A percentile compares a stretch with the other conserved stretches of the same genome.
These are phyloP conservation scores for Paracentrotus lividus DNA, from an alignment of 53 echinoderm and acorn worm species.

Conservation along the genomic window DNA sequence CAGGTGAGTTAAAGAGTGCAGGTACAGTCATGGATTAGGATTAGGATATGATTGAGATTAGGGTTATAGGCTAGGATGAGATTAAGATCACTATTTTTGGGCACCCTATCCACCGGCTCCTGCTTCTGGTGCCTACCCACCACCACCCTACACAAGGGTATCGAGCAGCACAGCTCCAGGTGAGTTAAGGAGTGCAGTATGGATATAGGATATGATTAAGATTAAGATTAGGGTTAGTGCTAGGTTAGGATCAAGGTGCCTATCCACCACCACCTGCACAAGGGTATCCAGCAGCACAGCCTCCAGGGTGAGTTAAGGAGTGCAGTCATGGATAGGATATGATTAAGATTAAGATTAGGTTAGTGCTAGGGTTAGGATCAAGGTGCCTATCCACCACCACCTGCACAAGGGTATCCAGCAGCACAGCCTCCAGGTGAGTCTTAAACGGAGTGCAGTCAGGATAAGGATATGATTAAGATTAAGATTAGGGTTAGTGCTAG, in stretches of 20 bases:
- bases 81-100: too few species aligned
- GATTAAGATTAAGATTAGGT: too few species aligned
- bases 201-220: too few species aligned
- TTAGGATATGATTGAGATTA: too few species aligned
- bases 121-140: slow-evolving; percentile 50
- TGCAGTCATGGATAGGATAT: too few species aligned
- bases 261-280: slow-evolving; percentile 60
- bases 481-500: too few species aligned
- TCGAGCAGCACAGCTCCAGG: slow-evolving; percentile 47
- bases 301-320: slow-evolving; percentile 43
- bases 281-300: slow-evolving; percentile 53
- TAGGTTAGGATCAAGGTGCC: neutral
- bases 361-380: too few species aligned
- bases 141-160: slow-evolving; percentile 26
- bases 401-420: slow-evolving; percentile 52
- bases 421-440: slow-evolving; percentile 49
- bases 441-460: too few species aligned
- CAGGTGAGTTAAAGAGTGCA: slow-evolving; percentile 1
- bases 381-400: slow-evolving; percentile 61
- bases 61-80: too few species aligned
- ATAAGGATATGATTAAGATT: too few species aligned
- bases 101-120: slow-evolving; percentile 67
- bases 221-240: too few species aligned
- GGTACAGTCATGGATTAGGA: too few species aligned
- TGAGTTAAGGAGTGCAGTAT: neutral